Evolutionary conservation across 1,140 invertebrate genomes (phyloP).

Genomic region (Diplogasteroides magnus): DNA sequence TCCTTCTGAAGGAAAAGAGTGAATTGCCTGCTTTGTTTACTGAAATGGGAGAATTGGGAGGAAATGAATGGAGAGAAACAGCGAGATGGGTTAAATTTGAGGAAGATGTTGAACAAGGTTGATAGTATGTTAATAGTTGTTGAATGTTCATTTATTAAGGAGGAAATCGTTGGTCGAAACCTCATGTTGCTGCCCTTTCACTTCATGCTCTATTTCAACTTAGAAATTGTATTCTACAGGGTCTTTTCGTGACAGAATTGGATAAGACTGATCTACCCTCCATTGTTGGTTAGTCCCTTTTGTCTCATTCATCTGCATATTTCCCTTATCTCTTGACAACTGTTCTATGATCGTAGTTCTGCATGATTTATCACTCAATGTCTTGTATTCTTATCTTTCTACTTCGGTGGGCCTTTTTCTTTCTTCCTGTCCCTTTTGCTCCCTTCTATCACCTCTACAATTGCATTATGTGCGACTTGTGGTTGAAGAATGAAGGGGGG

Average conservation of each 20-base stretch:
- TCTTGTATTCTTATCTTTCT: no score
- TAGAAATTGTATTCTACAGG: constrained; percentile 73
- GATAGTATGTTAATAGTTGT: background rate
- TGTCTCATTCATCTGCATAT: no score
- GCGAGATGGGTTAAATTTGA: constrained; percentile 85
- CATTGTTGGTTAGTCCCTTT: constrained; percentile 20
- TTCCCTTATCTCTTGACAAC: no score
- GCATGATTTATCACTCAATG: no score
- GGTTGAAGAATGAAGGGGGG: background rate
- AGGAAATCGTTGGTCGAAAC: constrained; percentile 87
- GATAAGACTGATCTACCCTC: constrained; percentile 63
- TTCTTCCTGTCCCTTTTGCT: no score
- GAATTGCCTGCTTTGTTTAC: constrained; percentile 50
- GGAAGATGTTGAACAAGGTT: constrained; percentile 79
- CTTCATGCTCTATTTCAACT: constrained; percentile 83
- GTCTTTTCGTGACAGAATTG: constrained; percentile 83
- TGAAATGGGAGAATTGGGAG: constrained; percentile 50
- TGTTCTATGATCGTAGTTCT: no score
- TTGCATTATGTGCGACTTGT: no score
- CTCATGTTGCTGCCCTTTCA: constrained; percentile 83
- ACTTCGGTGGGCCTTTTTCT: no score
- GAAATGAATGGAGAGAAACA: constrained; percentile 52
- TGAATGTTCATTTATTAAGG: no score
- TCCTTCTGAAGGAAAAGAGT: constrained; percentile 49
- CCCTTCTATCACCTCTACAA: no score